Evolutionary conservation across 2,888 invertebrate genomes (phyloP).

Genomic region (Ceraclea dissimilis): DNA sequence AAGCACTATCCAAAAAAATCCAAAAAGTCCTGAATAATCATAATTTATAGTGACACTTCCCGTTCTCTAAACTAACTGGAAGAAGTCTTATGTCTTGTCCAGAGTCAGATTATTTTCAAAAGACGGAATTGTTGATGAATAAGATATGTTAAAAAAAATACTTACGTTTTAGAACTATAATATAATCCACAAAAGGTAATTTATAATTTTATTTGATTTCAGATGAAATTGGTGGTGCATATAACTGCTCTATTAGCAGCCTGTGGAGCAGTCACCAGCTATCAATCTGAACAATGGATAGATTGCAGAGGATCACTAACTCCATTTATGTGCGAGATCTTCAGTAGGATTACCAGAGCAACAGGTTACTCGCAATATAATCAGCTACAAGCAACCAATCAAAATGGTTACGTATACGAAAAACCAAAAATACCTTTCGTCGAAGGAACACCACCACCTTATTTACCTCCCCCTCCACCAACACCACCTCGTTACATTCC

Average conservation of each 20-base stretch:
- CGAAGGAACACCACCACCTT: constrained; percentile 1
- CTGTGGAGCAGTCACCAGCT: constrained; percentile 3
- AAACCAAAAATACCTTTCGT: constrained; percentile 4
- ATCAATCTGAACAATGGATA: not conserved
- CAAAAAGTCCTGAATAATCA: too few species aligned
- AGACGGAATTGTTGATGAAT: too few species aligned
- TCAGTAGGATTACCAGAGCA: constrained; percentile 5
- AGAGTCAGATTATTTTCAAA: too few species aligned
- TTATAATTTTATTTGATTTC: constrained; percentile 2
- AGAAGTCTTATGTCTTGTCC: too few species aligned
- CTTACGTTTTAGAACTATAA: too few species aligned
- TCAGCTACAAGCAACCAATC: constrained; percentile 6
- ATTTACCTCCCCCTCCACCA: constrained; percentile 3
- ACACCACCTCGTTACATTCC: not conserved
- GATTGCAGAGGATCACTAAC: constrained; percentile 1
- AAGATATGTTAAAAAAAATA: too few species aligned
- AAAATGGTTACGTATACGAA: constrained; percentile 7
- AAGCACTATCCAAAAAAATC: too few species aligned
- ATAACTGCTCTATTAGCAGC: constrained; percentile 8
- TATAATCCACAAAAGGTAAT: too few species aligned
- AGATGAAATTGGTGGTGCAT: constrained; percentile 13
- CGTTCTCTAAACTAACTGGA: too few species aligned
- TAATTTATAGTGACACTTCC: too few species aligned
- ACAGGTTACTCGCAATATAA: not conserved
- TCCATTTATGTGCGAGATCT: not conserved